Conservation (phyloP, 1,140 invertebrate genomes). For the Oppia nitens region DNA sequence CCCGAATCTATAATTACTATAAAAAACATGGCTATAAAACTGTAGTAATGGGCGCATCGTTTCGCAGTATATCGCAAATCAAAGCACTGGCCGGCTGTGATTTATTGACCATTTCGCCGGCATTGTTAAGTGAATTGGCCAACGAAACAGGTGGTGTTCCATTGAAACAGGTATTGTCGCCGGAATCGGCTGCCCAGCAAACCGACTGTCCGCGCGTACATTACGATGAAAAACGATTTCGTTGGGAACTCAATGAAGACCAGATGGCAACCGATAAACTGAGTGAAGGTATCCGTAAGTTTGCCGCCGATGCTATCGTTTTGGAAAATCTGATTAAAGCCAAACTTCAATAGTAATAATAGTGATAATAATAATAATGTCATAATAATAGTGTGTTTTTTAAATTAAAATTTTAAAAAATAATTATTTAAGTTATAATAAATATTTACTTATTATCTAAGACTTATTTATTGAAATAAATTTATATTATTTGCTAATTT, state of each 20-base stretch:
- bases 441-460: too few relatives aligned
- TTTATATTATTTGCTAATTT: too few relatives aligned
- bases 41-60: constrained; percentile 97
- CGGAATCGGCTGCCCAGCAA: constrained; percentile 5
- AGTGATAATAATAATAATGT: too few relatives aligned
- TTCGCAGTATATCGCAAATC: constrained; percentile 86
- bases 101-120: constrained; percentile 63
- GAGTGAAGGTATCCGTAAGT: constrained; percentile 89
- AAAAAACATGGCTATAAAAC: constrained; percentile 96
- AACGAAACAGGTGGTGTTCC: constrained; percentile 9
- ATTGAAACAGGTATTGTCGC: neutral
- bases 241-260: constrained; percentile 92
- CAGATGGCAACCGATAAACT: constrained; percentile 96
- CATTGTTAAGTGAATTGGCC: constrained; percentile 12
- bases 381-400: too few relatives aligned
- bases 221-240: constrained; percentile 62
- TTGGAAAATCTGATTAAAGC: constrained; percentile 54
- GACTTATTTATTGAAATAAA: too few relatives aligned
- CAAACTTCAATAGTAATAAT: constrained; percentile 21
- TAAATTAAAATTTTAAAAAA: too few relatives aligned
- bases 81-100: constrained; percentile 90
- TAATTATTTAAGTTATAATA: too few relatives aligned
- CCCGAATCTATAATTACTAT: constrained; percentile 95
- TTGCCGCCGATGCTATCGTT: constrained; percentile 79
- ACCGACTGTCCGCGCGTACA: constrained; percentile 51